Evolutionary conservation across 2,888 invertebrate species (phyloP), one percentile per base, ranked within the genome.

Genomic region (Cephus runcator): DNA sequence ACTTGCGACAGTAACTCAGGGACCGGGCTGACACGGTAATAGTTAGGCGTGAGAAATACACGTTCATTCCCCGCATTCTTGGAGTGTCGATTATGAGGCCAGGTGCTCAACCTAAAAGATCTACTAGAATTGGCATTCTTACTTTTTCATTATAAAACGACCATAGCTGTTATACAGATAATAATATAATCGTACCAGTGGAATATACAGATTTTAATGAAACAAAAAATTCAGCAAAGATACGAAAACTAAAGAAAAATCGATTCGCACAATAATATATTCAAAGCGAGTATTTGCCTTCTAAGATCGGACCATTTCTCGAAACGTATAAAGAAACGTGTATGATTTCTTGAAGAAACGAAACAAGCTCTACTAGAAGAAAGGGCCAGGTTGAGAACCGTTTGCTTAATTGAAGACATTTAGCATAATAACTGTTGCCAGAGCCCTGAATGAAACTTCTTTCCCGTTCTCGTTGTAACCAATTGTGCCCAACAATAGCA

Each of bases 21-120:
- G 76, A 69, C 77, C 36, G 73, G 76, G 79, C 78, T 80, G 80
- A 79, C 81, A 76, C 82, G 81, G 79, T 85, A 82, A 84, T 83
- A 79, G 81, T 80, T 78, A 75, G 80, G 80, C 83, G 81, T 85
- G 83, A 86, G 83, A 87, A 86, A 85, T 83, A 81, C 80, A 80
- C 80, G 75, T 34, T 77, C 75, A 40, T 69, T 77, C 71, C 36
- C 74, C 75, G 75, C 69, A 75, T 77, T 75, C 77, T 75, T 69
- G 69, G 23, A 69, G 75, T 75, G 77, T 75, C 77, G 75, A 77
- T 77, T 77, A 77, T 35, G 34, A 75, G 23, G 30, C 69, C n/a
- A 69, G 75, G 75, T 75, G 35, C 75, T 40, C 75, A 75, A 75
- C 73, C 71, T 56, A 9, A 56, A 56, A 23, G 56, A 56, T 15